Evolutionary conservation across 1,140 invertebrate species (phyloP).

Genomic region (Berghia stephanieae): DNA sequence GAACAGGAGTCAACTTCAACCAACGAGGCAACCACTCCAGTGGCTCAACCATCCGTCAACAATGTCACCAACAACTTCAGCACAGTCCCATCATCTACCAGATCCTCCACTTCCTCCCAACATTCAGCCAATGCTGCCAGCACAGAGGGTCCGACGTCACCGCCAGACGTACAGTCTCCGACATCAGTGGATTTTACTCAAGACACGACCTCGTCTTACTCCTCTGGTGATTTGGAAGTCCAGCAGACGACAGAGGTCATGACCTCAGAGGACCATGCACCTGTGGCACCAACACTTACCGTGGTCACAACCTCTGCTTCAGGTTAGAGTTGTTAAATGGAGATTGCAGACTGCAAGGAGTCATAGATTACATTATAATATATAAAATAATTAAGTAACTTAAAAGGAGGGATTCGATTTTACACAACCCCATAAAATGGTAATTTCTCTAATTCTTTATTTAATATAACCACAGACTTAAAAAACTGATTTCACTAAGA

Average conservation of each 20-base stretch:
- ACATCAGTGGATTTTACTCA: slow-evolving; percentile 41
- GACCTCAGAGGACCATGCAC: slow-evolving; percentile 13
- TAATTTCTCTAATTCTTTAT: too few species aligned
- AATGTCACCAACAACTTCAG: background rate
- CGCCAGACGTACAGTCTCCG: slow-evolving; percentile 44
- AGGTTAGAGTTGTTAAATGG: too few species aligned
- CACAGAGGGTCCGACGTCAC: slow-evolving; percentile 13
- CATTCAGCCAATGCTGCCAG: slow-evolving; percentile 20
- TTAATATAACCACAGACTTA: too few species aligned
- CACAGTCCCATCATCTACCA: slow-evolving; percentile 21
- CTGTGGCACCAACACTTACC: background rate
- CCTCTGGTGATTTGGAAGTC: slow-evolving; percentile 60
- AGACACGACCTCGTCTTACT: slow-evolving; percentile 60
- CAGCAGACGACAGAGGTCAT: slow-evolving; percentile 55
- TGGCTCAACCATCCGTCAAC: background rate
- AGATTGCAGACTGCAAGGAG: too few species aligned
- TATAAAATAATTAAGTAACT: too few species aligned
- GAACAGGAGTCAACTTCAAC: slow-evolving; percentile 71
- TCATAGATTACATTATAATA: too few species aligned
- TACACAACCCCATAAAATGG: too few species aligned
- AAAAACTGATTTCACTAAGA: too few species aligned
- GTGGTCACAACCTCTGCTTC: too few species aligned
- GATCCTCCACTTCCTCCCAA: too few species aligned
- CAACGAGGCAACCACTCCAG: background rate
- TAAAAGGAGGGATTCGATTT: too few species aligned